phyloP scores from a whole-genome alignment of 1,140 invertebrate genomes.

The Pristionchus pacificus region DNA sequence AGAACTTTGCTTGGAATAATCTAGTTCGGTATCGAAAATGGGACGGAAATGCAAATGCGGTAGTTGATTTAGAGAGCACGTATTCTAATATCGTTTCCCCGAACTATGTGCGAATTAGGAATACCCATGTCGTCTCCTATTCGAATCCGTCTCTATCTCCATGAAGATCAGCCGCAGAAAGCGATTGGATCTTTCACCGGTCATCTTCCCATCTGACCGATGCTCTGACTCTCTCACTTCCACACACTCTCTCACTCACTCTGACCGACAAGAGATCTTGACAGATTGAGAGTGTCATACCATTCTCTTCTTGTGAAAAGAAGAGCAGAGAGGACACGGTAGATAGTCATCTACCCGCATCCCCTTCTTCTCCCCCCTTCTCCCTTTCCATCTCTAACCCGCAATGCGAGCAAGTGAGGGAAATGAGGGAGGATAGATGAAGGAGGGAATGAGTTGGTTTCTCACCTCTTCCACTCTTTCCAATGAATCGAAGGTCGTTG shows the following conservation, averaged over 20 bases:
- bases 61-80: not conserved
- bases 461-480: slow-evolving; percentile 89
- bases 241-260: too few species aligned
- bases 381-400: not conserved
- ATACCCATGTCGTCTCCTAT: too few species aligned
- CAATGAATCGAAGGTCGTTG: slow-evolving; percentile 90
- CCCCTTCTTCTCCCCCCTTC: not conserved
- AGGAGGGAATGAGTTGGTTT: slow-evolving; percentile 31
- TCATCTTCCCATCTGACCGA: too few species aligned
- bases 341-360: slow-evolving; percentile 3
- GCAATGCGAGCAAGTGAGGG: not conserved
- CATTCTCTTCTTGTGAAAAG: too few species aligned
- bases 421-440: not conserved
- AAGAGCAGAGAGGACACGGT: too few species aligned
- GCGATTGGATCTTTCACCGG: too few species aligned
- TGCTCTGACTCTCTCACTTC: too few species aligned
- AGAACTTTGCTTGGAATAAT: slow-evolving; percentile 17
- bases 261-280: too few species aligned
- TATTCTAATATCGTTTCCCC: not conserved
- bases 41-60: not conserved
- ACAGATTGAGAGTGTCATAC: too few species aligned
- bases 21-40: slow-evolving; percentile 16
- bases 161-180: too few species aligned
- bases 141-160: too few species aligned
- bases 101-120: too few species aligned